These are phyloP conservation scores for Diceros bicornis DNA, from an alignment of 2,797 vertebrate genomes.

Conservation along the genomic window DNA sequence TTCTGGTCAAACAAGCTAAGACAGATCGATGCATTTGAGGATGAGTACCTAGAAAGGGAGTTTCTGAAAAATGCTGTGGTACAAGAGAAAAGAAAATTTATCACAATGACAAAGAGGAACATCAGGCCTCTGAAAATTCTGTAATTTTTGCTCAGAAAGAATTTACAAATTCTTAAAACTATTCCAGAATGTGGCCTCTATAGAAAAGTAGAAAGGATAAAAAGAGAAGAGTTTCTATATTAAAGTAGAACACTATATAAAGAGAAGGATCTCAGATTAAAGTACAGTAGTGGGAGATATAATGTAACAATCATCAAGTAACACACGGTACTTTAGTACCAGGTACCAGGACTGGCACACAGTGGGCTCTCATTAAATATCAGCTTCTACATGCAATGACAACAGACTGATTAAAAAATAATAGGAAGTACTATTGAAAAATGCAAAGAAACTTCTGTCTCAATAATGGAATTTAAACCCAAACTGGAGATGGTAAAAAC, in stretches of 20 bases:
- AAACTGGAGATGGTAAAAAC: not conserved
- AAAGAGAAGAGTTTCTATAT: not conserved
- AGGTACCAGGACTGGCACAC: not conserved
- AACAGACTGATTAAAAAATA: not conserved
- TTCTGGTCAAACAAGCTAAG: not conserved
- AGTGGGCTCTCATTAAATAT: not conserved
- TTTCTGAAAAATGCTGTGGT: not conserved
- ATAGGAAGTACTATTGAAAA: not conserved
- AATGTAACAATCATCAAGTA: not conserved
- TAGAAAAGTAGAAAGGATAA: conserved; percentile 36
- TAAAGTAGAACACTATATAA: not conserved
- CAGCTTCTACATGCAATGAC: not conserved
- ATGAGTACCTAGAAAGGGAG: not conserved
- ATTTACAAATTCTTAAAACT: not conserved
- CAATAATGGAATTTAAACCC: not conserved
- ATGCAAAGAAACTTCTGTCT: not conserved
- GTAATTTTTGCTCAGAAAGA: not conserved
- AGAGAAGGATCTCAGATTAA: not conserved
- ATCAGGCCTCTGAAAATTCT: not conserved
- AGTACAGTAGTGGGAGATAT: not conserved
- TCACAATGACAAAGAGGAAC: not conserved
- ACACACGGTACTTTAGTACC: not conserved
- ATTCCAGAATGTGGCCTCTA: not conserved
- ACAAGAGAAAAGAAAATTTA: not conserved
- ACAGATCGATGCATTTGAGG: not conserved